These are phyloP conservation scores for Peromyscus attwateri DNA, from an alignment of 2,797 vertebrate genomes.

Conservation along the genomic window DNA sequence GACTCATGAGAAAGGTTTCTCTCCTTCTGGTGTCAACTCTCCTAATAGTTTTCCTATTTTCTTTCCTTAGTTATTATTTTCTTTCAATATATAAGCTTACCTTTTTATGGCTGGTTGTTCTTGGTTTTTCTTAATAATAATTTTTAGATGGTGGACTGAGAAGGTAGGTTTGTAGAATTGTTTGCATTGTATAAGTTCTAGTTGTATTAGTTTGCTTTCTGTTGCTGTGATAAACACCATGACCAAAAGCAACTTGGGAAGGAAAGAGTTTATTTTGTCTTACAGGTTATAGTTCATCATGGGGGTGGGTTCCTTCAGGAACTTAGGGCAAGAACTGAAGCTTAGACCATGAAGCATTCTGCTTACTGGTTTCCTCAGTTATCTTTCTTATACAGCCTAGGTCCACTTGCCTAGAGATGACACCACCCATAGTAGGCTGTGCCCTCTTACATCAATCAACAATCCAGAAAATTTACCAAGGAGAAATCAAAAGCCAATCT, in stretches of 20 bases:
- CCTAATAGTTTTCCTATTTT: conserved; percentile 15
- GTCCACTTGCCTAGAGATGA: too few species aligned
- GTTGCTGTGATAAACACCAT: not conserved
- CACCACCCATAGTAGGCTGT: too few species aligned
- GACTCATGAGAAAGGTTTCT: not conserved
- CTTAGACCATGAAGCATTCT: too few species aligned
- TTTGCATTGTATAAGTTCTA: not conserved
- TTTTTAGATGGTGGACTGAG: not conserved
- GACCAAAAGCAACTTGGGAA: not conserved
- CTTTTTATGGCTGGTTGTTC: not conserved
- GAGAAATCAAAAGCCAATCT: too few species aligned
- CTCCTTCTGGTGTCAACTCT: not conserved
- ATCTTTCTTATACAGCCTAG: too few species aligned
- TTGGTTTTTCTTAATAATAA: not conserved
- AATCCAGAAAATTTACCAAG: too few species aligned
- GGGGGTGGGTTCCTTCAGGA: too few species aligned
- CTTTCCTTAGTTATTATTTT: conserved; percentile 10
- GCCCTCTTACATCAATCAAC: too few species aligned
- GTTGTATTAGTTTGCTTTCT: not conserved
- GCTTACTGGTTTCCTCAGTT: too few species aligned
- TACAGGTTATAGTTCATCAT: not conserved
- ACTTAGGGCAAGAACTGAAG: too few species aligned
- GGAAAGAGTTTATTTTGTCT: not conserved
- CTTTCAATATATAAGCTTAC: not conserved
- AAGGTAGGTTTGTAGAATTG: not conserved